Conservation (phyloP, 2,888 invertebrate genomes). For the Rhagonycha lutea region DNA sequence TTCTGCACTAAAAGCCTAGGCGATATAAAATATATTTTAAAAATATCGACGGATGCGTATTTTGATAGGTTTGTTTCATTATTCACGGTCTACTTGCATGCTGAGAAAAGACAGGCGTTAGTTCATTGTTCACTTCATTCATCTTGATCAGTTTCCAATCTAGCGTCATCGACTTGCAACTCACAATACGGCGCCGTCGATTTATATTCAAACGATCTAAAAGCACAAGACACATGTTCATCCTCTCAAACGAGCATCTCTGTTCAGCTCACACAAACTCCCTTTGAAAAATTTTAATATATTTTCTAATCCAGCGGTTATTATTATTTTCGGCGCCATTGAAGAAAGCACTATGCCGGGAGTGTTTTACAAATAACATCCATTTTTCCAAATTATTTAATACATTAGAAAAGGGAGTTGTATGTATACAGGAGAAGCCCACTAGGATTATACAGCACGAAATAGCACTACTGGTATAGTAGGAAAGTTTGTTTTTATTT, state of each 20-base stretch:
- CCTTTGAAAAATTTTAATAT: neutral
- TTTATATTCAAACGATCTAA: conserved; percentile 40
- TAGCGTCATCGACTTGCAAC: conserved; percentile 22
- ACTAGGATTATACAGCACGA: conserved; percentile 6
- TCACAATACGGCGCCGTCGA: conserved; percentile 34
- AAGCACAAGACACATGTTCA: conserved; percentile 26
- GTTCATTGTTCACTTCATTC: conserved; percentile 45
- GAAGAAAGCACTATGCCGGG: neutral
- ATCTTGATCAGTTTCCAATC: conserved; percentile 51
- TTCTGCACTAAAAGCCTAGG: neutral
- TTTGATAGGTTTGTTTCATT: conserved; percentile 38
- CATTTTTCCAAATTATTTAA: neutral
- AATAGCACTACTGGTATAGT: conserved; percentile 1
- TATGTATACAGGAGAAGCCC: neutral
- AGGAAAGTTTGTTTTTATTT: conserved; percentile 13
- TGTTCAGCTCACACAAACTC: neutral
- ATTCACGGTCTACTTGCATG: conserved; percentile 34
- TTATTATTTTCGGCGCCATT: neutral
- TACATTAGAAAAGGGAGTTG: neutral
- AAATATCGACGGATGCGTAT: conserved; percentile 21
- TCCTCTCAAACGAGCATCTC: conserved; percentile 10
- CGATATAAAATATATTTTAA: conserved; percentile 1
- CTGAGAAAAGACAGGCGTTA: conserved; percentile 16
- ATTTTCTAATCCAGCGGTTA: neutral
- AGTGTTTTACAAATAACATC: neutral